These are phyloP conservation scores for Procambarus clarkii DNA, from an alignment of 1,140 invertebrate genomes.

Conservation along the genomic window DNA sequence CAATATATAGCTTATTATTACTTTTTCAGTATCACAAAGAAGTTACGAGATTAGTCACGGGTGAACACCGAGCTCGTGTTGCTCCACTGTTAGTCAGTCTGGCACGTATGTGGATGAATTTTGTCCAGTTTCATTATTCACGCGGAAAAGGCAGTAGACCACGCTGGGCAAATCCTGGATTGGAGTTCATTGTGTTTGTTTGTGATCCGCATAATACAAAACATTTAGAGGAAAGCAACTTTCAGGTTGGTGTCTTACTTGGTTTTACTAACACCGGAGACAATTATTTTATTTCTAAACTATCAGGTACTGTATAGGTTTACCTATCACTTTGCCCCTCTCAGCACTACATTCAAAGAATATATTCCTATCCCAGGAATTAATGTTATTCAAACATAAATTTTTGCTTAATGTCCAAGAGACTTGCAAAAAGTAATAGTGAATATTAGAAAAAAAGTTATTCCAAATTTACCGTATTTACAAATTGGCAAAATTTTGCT, in stretches of 20 bases:
- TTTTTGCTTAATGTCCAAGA: too few relatives aligned
- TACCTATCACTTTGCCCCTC: too few relatives aligned
- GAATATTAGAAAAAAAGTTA: too few relatives aligned
- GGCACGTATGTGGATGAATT: conserved; percentile 91
- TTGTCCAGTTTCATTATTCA: conserved; percentile 88
- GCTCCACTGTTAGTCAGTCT: conserved; percentile 82
- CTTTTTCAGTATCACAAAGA: conserved; percentile 86
- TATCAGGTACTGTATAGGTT: too few relatives aligned
- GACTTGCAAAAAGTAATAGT: too few relatives aligned
- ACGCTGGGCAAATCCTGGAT: conserved; percentile 88
- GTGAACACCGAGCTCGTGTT: conserved; percentile 76
- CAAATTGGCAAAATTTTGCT: too few relatives aligned
- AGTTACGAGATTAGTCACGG: conserved; percentile 81
- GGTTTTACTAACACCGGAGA: not conserved
- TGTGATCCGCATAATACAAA: conserved; percentile 85
- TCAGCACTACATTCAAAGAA: too few relatives aligned
- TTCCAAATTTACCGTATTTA: too few relatives aligned
- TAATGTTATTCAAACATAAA: too few relatives aligned
- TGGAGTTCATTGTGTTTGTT: conserved; percentile 89
- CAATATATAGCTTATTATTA: conserved; percentile 3
- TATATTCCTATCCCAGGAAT: too few relatives aligned
- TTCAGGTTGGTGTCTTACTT: conserved; percentile 77
- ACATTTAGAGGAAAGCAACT: conserved; percentile 85
- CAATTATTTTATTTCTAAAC: not conserved
- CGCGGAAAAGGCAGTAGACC: conserved; percentile 87